Evolutionary conservation across 2,888 invertebrate species (phyloP), one percentile per base, ranked within the genome.

Genomic region (Lottia gigantea): DNA sequence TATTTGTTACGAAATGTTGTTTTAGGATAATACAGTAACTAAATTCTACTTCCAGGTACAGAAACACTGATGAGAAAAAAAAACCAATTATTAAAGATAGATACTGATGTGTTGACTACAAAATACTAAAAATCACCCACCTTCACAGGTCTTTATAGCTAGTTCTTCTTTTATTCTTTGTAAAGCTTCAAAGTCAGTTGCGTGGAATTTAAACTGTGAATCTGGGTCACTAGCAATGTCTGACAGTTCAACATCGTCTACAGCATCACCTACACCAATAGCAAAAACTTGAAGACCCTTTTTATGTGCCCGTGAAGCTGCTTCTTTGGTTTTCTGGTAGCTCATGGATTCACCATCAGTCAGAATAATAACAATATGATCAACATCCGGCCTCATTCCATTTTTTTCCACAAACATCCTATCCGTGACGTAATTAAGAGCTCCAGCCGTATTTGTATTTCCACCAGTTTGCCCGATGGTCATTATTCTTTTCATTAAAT

Each of bases 291-390:
- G 72, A 25, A 84, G 81, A n/a, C 79, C 80, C 2, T 67, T 68
- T 12, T 77, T 67, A 45, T 78, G 77, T 0, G 80, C 81, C 26
- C 67, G 49, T 16, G 68, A 40, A 3, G 85, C 84, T 25, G 82
- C 80, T 6, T 62, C 40, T 15, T 71, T 74, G 8, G 85, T 85
- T 49, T 67, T 70, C 15, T 25, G 23, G 4, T 73, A 70, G 66
- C 81, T 71, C 26, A 82, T 78, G 0, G 86, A 86, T 40, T 77
- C 73, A 3, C 86, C 87, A 73, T 87, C 87, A 1, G 87, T 87
- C 64, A 87, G 79, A 46, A 87, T 79, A 11, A 87, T 75, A 31
- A 78, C 82, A 49, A 86, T 78, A 23, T 77, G 75, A 2, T 82
- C 72, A 4, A 81, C 82, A 23, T 73, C 77, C 0, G 63, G 45